These are phyloP conservation scores for Bovichtus variegatus DNA, from an alignment of 2,797 vertebrate species.

Conservation along the genomic window DNA sequence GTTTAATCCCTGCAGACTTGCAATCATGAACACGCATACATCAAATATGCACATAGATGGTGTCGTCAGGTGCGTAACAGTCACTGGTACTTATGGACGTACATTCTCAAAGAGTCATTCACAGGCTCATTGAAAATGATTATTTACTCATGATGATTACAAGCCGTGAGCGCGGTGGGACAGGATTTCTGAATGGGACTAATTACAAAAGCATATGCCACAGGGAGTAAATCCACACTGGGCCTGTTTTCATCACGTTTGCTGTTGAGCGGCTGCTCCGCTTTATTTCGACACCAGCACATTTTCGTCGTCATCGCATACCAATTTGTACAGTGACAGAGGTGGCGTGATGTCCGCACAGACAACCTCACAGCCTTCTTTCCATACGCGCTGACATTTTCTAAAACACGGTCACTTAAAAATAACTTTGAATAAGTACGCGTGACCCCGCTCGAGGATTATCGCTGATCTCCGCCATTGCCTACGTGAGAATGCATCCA, in stretches of 20 bases:
- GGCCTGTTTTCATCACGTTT: slow-evolving; percentile 4
- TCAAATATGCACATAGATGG: background rate
- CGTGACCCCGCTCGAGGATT: slow-evolving; percentile 70
- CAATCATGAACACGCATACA: background rate
- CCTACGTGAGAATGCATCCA: slow-evolving; percentile 81
- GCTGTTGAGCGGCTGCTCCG: background rate
- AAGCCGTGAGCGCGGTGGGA: background rate
- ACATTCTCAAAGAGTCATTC: background rate
- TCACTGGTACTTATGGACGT: background rate
- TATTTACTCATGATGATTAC: background rate
- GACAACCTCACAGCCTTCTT: slow-evolving; percentile 10
- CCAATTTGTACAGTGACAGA: too few species aligned
- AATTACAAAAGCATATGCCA: slow-evolving; percentile 8
- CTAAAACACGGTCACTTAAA: slow-evolving; percentile 17
- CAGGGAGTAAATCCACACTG: background rate
- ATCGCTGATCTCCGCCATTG: slow-evolving; percentile 62
- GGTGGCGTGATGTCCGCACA: background rate
- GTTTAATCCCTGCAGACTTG: background rate
- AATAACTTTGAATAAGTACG: slow-evolving; percentile 17
- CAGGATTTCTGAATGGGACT: background rate
- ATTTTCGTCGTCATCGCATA: too few species aligned
- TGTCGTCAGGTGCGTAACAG: background rate
- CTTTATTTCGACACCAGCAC: background rate
- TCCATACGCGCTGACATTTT: slow-evolving; percentile 14
- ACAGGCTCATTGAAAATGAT: background rate